phyloP scores from a whole-genome alignment of 2,888 invertebrate species.

The Netelia virgata region DNA sequence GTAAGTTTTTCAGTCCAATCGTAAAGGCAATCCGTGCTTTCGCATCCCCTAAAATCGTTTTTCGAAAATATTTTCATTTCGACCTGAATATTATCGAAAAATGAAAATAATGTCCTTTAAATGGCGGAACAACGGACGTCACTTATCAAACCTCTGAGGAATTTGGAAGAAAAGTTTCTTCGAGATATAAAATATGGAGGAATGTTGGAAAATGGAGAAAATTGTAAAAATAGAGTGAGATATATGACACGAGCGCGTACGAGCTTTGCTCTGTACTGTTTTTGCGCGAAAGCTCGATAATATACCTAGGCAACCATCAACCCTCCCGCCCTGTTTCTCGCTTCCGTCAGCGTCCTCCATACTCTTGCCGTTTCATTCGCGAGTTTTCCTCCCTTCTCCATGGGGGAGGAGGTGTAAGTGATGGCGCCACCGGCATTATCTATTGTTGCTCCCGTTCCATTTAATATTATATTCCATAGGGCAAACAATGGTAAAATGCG shows the following conservation, averaged over 20 bases:
- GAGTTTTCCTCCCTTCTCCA: conserved; percentile 20
- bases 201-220: background rate
- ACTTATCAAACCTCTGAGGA: background rate
- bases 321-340: conserved; percentile 47
- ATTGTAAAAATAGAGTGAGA: background rate
- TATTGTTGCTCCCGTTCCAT: conserved; percentile 84
- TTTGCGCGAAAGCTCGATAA: background rate
- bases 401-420: conserved; percentile 75
- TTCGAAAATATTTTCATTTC: background rate
- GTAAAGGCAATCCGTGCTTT: no score
- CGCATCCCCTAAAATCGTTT: background rate
- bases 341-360: conserved; percentile 37
- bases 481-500: conserved; percentile 85
- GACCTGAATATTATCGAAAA: no score
- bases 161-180: no score
- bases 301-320: conserved; percentile 54
- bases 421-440: conserved; percentile 83
- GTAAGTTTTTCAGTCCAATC: background rate
- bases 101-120: background rate
- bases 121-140: background rate
- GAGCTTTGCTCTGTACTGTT: background rate
- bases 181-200: no score
- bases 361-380: conserved; percentile 54
- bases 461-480: conserved; percentile 85
- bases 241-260: background rate